These are phyloP conservation scores for Coptotermes formosanus DNA, from an alignment of 1,140 invertebrate genomes.

Conservation along the genomic window DNA sequence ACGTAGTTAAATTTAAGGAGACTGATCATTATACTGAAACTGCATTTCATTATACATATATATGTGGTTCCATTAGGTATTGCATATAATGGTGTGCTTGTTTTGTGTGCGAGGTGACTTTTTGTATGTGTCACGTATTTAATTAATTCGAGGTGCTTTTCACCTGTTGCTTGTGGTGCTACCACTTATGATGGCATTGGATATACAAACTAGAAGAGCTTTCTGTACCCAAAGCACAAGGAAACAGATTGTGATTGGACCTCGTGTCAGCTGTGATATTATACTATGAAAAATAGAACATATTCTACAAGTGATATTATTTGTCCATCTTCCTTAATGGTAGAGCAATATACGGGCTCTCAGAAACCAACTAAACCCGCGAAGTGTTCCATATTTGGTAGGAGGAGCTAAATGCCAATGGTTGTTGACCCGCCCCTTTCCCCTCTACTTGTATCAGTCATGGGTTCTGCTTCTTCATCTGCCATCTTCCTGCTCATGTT, in stretches of 20 bases:
- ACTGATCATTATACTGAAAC: not conserved
- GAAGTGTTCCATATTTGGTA: conserved; percentile 6
- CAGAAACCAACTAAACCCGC: not conserved
- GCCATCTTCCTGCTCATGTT: not conserved
- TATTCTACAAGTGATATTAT: not conserved
- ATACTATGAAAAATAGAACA: not conserved
- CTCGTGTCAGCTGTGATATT: conserved; percentile 11
- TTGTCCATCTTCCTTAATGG: not conserved
- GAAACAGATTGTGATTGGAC: not conserved
- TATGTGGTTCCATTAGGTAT: not conserved
- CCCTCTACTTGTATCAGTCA: not conserved
- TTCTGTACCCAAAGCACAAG: not conserved
- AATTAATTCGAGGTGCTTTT: not conserved
- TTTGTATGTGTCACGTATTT: not conserved
- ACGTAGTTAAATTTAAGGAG: conserved; percentile 17
- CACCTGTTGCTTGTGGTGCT: conserved; percentile 4
- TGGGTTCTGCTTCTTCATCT: not conserved
- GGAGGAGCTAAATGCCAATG: not conserved
- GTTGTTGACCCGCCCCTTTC: too few species aligned
- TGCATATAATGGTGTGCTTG: not conserved
- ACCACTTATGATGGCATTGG: not conserved
- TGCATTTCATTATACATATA: conserved; percentile 11
- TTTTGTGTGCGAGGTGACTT: conserved; percentile 8
- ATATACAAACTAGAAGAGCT: conserved; percentile 1
- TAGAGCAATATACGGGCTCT: not conserved